These are phyloP conservation scores for Erebia epiphron DNA, from an alignment of 2,888 invertebrate species.

Conservation along the genomic window DNA sequence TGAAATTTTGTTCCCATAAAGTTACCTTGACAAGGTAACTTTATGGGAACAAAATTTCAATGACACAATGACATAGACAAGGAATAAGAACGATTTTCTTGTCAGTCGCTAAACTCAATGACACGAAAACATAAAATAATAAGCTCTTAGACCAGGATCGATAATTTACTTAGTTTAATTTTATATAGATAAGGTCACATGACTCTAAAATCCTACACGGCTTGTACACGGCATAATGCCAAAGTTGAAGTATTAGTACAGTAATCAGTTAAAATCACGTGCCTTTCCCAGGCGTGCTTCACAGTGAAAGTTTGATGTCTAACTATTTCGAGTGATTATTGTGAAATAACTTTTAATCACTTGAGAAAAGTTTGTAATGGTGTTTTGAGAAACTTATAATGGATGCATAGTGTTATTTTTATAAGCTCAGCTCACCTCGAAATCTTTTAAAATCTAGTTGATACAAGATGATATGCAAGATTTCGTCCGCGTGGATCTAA, in stretches of 20 bases:
- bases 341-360: constrained; percentile 30
- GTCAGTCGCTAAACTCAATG: too few relatives aligned
- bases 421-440: background rate
- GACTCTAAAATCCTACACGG: background rate
- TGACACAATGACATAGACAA: too few relatives aligned
- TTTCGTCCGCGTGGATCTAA: too few relatives aligned
- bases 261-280: constrained; percentile 13
- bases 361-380: constrained; percentile 24
- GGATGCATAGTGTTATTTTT: background rate
- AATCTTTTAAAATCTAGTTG: background rate
- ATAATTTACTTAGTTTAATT: too few relatives aligned
- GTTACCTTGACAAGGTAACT: too few relatives aligned
- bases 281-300: constrained; percentile 23
- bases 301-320: constrained; percentile 34
- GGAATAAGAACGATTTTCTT: too few relatives aligned
- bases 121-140: too few relatives aligned
- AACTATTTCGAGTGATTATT: constrained; percentile 27
- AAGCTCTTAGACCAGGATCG: too few relatives aligned
- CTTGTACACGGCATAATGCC: background rate
- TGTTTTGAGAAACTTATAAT: constrained; percentile 8
- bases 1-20: too few relatives aligned
- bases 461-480: too few relatives aligned
- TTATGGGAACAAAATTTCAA: too few relatives aligned
- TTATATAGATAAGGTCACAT: too few relatives aligned
- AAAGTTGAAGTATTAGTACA: constrained; percentile 13